Evolutionary conservation across 1,140 invertebrate species (phyloP), one percentile per base, ranked within the genome.

Genomic region (Cydia pomonella): DNA sequence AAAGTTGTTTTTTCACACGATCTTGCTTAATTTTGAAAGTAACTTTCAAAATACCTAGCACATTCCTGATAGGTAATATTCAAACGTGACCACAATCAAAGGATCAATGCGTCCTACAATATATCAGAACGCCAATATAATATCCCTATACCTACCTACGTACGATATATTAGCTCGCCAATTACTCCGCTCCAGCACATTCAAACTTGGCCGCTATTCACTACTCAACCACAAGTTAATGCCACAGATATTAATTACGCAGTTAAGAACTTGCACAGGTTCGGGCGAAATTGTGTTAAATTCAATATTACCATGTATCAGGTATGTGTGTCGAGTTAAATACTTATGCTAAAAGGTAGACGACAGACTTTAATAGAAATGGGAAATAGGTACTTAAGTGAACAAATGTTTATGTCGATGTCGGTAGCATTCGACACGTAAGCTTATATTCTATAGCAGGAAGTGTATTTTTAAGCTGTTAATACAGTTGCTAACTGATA

Each of bases 231-330:
- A 7, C 16, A 50, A n/a, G 47, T 50, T n/a, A 50, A 50, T 53
- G n/a, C 50, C 50, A 18, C 10, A 21, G 53, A 59, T 59, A 59
- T 59, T 59, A 59, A 59, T 59, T 59, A 59, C 21, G 53, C 21
- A 23, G 53, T 59, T 59, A 59, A 12, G 53, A 59, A 59, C 53
- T 59, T 59, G 21, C 7, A 59, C 9, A 10, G 10, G 53, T 59
- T 59, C 9, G 18, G 21, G 21, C 18, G 6, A 59, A 23, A 59
- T 23, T 59, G 21, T 59, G 21, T 59, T 59, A 10, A 23, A 23
- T 59, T 12, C 21, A 23, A 7, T 9, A 59, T 50, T 50, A 50
- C 33, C 18, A 23, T 12, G 10, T 59, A 23, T 59, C 2, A 18
- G n/a, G 16, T 53, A 53, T 53, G n/a, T 41, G 29, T 47, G 47